Evolutionary conservation across 1,140 invertebrate genomes (phyloP), one percentile per base, ranked within the genome.

Genomic region (Vanessa atalanta): DNA sequence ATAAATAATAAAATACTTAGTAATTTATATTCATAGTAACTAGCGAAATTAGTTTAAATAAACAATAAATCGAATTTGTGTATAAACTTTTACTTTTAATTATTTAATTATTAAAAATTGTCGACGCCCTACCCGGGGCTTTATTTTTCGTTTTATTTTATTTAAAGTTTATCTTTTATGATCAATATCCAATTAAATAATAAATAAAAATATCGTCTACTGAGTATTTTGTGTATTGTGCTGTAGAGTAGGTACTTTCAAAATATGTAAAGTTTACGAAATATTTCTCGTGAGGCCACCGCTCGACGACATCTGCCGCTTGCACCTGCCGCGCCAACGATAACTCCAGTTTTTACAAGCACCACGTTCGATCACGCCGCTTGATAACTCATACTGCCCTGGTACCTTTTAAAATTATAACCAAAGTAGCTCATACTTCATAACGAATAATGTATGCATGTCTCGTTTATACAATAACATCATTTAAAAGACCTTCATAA

Each of bases 341-440:
- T 73, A 77, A 81, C 79, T 81, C 80, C 75, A 81, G 81, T 84
- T 85, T 85, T 86, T 84, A 86, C 84, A 78, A 73, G 70, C 69
- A 61, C 57, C 57, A 26, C 55, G 57, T 37, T 23, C 57, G 79
- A 83, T 77, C 82, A 71, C 69, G 75, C 75, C 70, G 77, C 71
- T 70, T 77, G 83, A 83, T 85, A 83, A 83, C 75, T 81, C 75
- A 78, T 88, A 82, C 65, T 78, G 76, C 69, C 79, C 77, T 84
- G 80, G 85, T 88, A 79, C 71, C 66, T 74, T 82, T 82, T 78
- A 61, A 79, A 81, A 76, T 77, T 82, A 82, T 80, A 76, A 68
- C 71, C 72, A 70, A 79, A 72, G 60, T 73, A 73, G 71, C 64
- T 63, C 77, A 74, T 72, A 73, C 65, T 55, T 75, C 71, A 72